Conservation (phyloP, 2,888 invertebrate species). For the Eupeodes luniger region DNA sequence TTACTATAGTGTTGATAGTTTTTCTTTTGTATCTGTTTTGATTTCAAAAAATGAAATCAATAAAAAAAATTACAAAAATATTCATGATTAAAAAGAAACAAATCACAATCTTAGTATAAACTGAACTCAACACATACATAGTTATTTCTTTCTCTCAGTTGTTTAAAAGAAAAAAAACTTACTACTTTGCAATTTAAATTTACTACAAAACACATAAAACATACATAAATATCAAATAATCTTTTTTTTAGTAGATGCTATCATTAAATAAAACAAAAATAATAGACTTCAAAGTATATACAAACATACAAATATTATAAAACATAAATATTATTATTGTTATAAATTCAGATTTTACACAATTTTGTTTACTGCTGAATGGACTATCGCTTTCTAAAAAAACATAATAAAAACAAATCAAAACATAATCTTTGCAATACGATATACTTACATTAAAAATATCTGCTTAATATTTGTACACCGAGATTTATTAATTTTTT, state of each 20-base stretch:
- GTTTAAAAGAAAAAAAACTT: neutral
- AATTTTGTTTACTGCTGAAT: conserved; percentile 53
- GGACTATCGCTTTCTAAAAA: conserved; percentile 48
- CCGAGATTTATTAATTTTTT: conserved; percentile 68
- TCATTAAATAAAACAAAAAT: neutral
- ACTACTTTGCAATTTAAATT: conserved; percentile 14
- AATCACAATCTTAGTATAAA: neutral
- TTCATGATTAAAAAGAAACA: conserved; percentile 20
- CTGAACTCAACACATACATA: conserved; percentile 35
- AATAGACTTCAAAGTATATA: conserved; percentile 30
- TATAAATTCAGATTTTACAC: conserved; percentile 24
- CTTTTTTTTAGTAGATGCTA: conserved; percentile 30
- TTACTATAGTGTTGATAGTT: conserved; percentile 55
- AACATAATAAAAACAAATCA: conserved; percentile 2
- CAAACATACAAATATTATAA: conserved; percentile 18
- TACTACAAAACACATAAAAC: conserved; percentile 15
- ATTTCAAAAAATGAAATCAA: conserved; percentile 18
- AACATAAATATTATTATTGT: conserved; percentile 28
- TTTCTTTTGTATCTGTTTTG: conserved; percentile 14
- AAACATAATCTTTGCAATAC: conserved; percentile 3
- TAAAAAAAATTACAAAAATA: neutral
- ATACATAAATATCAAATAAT: conserved; percentile 15
- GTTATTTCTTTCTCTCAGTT: conserved; percentile 33
- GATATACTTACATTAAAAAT: conserved; percentile 3
- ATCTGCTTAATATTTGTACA: conserved; percentile 62